Evolutionary conservation across 2,113 vertebrate genomes (phyloP), one percentile per base, ranked within the genome.

Genomic region (Sardina pilchardus): DNA sequence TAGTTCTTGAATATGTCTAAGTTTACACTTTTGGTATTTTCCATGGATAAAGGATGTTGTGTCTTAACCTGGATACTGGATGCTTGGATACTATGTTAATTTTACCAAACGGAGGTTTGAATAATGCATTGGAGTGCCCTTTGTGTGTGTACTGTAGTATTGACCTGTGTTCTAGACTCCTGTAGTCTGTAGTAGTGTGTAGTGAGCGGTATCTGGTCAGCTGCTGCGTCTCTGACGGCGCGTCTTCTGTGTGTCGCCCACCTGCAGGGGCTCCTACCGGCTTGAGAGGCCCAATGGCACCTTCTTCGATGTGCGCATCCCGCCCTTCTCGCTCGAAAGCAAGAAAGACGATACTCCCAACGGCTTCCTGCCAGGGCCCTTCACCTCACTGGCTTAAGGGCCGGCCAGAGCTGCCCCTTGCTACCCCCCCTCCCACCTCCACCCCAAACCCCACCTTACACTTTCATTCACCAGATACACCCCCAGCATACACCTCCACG

Each of bases 311-410:
- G 96, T 97, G 91, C 95, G 97, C 91, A 97, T 97, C 92, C 97
- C 97, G 81, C 96, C 96, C 81, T 97, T 97, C 92, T 97, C 97
- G 47, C 93, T 97, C 93, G 97, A 97, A 93, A 97, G 96, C 95
- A 97, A 97, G 94, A 97, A 97, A 93, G 92, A 92, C n/a, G 91
- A 92, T 89, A 88, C 90, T 71, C 91, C 92, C 86, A 90, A 90
- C 84, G 82, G 89, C 83, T 92, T 92, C 89, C 91, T 93, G 83
- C 92, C 92, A 0, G 92, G 92, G 47, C 92, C 92, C 34, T 93
- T 92, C 89, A 87, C 88, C 81, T 89, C 92, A 26, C 84, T 91
- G 88, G 86, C 85, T 83, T 92, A 90, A 92, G 81, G 71, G 44
- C 59, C 30, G 6, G 16, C 39, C 39, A 45, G 44, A 43, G 42